Evolutionary conservation across 2,888 invertebrate genomes (phyloP).

Genomic region (Tetheella fluctuosa): DNA sequence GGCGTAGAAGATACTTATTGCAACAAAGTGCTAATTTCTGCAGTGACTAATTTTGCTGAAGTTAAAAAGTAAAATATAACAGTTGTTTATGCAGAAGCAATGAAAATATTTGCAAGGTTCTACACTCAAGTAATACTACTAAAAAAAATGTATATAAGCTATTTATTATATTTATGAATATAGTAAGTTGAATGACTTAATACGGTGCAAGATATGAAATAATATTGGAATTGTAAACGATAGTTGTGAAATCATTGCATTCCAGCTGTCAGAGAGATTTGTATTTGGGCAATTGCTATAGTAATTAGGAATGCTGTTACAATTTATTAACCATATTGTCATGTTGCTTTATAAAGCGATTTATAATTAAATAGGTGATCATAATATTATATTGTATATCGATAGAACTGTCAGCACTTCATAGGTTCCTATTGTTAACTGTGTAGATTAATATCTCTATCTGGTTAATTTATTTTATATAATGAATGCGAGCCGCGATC

Average conservation of each 20-base stretch:
- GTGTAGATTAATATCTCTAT: not conserved
- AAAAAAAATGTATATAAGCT: not conserved
- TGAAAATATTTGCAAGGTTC: conserved; percentile 1
- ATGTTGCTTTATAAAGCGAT: conserved; percentile 26
- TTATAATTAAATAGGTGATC: conserved; percentile 21
- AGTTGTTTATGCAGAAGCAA: conserved; percentile 2
- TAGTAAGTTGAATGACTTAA: conserved; percentile 1
- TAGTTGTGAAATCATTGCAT: conserved; percentile 7
- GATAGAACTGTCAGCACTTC: not conserved
- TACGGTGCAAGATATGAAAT: not conserved
- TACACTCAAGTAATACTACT: not conserved
- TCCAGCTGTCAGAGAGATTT: conserved; percentile 3
- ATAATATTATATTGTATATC: conserved; percentile 1
- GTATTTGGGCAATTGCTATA: conserved; percentile 10
- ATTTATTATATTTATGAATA: not conserved
- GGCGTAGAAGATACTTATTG: not conserved
- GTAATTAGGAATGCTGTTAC: conserved; percentile 30
- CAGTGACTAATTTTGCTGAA: not conserved
- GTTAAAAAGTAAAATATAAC: conserved; percentile 10
- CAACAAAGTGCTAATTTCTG: not conserved
- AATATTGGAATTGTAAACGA: not conserved
- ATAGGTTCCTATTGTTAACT: not conserved
- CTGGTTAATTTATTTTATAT: too few relatives aligned
- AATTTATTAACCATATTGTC: conserved; percentile 33
- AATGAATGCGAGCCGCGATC: too few relatives aligned